These are phyloP conservation scores for Lophotriccus pileatus DNA, from an alignment of 2,797 vertebrate genomes.

Conservation along the genomic window DNA sequence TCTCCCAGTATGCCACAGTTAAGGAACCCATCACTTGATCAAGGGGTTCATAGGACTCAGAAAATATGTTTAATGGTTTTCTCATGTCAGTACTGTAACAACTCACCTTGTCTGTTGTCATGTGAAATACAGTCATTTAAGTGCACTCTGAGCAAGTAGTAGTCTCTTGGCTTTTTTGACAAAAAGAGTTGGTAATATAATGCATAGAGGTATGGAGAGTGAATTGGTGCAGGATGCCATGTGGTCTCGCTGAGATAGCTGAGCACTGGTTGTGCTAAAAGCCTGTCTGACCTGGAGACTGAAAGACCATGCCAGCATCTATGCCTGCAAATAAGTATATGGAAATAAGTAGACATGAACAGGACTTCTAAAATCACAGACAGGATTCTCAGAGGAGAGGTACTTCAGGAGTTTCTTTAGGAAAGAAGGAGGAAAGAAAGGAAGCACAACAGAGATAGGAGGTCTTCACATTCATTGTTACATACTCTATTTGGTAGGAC, in stretches of 20 bases:
- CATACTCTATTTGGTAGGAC: neutral
- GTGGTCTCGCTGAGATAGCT: rapidly evolving
- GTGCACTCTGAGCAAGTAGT: neutral
- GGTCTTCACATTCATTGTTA: neutral
- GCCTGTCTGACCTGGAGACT: neutral
- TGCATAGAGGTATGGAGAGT: neutral
- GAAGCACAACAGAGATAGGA: neutral
- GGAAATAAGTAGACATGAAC: neutral
- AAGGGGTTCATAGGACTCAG: neutral
- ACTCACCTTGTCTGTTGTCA: neutral
- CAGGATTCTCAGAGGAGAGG: neutral
- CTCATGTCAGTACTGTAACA: neutral
- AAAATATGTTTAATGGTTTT: neutral
- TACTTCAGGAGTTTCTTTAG: neutral
- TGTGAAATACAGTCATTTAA: neutral
- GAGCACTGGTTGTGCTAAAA: neutral
- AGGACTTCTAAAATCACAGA: neutral
- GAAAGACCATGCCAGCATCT: neutral
- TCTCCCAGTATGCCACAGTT: neutral
- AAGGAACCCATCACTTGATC: neutral
- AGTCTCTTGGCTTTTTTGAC: neutral
- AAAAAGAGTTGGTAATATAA: neutral
- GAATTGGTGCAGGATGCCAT: neutral
- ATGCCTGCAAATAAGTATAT: neutral
- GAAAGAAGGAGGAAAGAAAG: neutral